Conservation (phyloP, 2,888 invertebrate genomes). For the Gasteruption jaculator region DNA sequence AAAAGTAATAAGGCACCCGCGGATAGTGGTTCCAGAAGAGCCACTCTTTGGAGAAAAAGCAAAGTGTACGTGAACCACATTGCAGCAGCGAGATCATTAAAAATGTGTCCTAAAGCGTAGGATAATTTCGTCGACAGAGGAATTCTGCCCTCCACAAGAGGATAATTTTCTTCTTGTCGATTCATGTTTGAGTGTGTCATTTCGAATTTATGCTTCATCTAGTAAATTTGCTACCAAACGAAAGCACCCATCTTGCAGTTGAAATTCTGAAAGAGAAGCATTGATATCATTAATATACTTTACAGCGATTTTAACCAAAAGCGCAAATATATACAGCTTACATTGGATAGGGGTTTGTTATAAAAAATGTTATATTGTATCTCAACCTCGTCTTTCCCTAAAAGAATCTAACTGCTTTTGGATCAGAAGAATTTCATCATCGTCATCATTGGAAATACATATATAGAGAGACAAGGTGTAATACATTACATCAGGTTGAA, state of each 20-base stretch:
- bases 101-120: slow-evolving; percentile 51
- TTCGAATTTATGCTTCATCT: too few species aligned
- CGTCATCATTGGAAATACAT: too few species aligned
- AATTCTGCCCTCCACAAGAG: slow-evolving; percentile 34
- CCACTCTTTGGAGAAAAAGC: slow-evolving; percentile 49
- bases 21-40: slow-evolving; percentile 39
- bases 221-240: too few species aligned
- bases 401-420: too few species aligned
- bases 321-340: too few species aligned
- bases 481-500: too few species aligned
- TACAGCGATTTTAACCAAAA: slow-evolving; percentile 4
- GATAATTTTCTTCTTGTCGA: slow-evolving; percentile 27
- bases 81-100: slow-evolving; percentile 53
- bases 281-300: too few species aligned
- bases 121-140: slow-evolving; percentile 37
- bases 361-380: too few species aligned
- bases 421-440: too few species aligned
- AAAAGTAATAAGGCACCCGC: slow-evolving; percentile 45
- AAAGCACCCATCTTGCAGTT: not conserved
- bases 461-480: too few species aligned
- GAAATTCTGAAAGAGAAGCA: slow-evolving; percentile 1
- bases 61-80: slow-evolving; percentile 54
- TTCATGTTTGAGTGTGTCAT: slow-evolving; percentile 24
- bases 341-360: too few species aligned
- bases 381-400: too few species aligned